Evolutionary conservation across 2,113 vertebrate species (phyloP).

Genomic region (Callospermophilus lateralis): DNA sequence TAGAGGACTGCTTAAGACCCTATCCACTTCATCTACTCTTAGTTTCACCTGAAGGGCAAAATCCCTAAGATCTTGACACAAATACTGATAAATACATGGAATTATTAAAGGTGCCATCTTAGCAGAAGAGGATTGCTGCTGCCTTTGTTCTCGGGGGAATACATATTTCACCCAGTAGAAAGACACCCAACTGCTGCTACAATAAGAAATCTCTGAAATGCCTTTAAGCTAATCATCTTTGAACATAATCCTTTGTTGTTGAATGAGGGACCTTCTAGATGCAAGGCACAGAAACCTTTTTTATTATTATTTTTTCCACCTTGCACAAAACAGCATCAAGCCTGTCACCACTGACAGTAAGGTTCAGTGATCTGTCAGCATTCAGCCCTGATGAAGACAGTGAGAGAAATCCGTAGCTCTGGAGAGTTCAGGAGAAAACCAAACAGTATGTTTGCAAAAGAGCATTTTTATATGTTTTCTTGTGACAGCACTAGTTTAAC

Average conservation of each 20-base stretch:
- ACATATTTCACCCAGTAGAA: slow-evolving; percentile 89
- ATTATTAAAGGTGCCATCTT: slow-evolving; percentile 91
- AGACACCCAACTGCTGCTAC: slow-evolving; percentile 87
- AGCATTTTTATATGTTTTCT: slow-evolving; percentile 95
- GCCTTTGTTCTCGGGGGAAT: slow-evolving; percentile 90
- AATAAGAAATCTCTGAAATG: slow-evolving; percentile 89
- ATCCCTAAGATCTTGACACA: slow-evolving; percentile 89
- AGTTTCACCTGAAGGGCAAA: slow-evolving; percentile 89
- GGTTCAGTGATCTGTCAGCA: slow-evolving; percentile 97
- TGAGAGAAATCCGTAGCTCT: slow-evolving; percentile 91
- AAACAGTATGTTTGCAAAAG: slow-evolving; percentile 92
- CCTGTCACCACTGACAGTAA: slow-evolving; percentile 93
- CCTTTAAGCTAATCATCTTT: slow-evolving; percentile 91
- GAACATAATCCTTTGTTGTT: slow-evolving; percentile 90
- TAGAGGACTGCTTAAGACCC: slow-evolving; percentile 84
- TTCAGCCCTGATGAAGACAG: slow-evolving; percentile 96
- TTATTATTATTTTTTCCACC: slow-evolving; percentile 82
- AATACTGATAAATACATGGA: slow-evolving; percentile 90
- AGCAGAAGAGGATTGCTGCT: slow-evolving; percentile 86
- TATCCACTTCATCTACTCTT: slow-evolving; percentile 85
- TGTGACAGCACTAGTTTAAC: slow-evolving; percentile 95
- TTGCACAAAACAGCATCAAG: slow-evolving; percentile 91
- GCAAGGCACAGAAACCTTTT: slow-evolving; percentile 85
- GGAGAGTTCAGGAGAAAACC: slow-evolving; percentile 91
- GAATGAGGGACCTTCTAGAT: slow-evolving; percentile 87